phyloP scores from a whole-genome alignment of 2,888 invertebrate species.

The Plebejus argus region DNA sequence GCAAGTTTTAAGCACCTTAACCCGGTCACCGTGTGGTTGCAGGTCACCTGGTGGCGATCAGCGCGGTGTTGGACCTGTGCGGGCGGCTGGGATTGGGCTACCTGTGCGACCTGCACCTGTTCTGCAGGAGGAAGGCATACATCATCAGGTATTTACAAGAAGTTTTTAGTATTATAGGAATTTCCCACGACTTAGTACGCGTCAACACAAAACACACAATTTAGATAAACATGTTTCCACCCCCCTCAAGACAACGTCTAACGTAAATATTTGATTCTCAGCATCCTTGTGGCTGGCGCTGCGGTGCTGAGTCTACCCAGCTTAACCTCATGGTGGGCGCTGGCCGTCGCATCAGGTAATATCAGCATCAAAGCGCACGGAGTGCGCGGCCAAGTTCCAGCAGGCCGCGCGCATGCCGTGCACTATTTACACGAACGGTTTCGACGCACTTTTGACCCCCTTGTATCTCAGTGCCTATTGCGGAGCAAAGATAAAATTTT shows the following conservation, averaged over 20 bases:
- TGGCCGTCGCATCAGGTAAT: slow-evolving; percentile 84
- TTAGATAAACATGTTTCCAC: neutral
- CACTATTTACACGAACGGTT: too few relatives aligned
- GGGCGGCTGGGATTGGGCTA: slow-evolving; percentile 87
- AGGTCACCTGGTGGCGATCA: slow-evolving; percentile 87
- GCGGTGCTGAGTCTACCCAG: slow-evolving; percentile 85
- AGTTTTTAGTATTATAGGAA: too few relatives aligned
- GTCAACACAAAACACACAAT: too few relatives aligned
- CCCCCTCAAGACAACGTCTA: too few relatives aligned
- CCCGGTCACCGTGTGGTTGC: slow-evolving; percentile 47
- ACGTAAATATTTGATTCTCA: slow-evolving; percentile 51
- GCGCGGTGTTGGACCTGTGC: slow-evolving; percentile 86
- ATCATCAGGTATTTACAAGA: slow-evolving; percentile 81
- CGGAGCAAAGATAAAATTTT: too few relatives aligned
- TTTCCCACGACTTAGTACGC: too few relatives aligned
- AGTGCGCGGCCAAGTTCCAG: too few relatives aligned
- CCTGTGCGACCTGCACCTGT: slow-evolving; percentile 86
- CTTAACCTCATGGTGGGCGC: slow-evolving; percentile 82
- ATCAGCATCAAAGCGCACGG: too few relatives aligned
- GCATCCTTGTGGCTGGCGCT: slow-evolving; percentile 85
- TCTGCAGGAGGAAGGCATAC: slow-evolving; percentile 86
- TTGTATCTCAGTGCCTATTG: too few relatives aligned
- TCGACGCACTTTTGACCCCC: too few relatives aligned
- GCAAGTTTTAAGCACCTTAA: too few relatives aligned
- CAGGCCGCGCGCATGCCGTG: too few relatives aligned